phyloP scores from a whole-genome alignment of 2,797 vertebrate species.

The Xyrichtys novacula region DNA sequence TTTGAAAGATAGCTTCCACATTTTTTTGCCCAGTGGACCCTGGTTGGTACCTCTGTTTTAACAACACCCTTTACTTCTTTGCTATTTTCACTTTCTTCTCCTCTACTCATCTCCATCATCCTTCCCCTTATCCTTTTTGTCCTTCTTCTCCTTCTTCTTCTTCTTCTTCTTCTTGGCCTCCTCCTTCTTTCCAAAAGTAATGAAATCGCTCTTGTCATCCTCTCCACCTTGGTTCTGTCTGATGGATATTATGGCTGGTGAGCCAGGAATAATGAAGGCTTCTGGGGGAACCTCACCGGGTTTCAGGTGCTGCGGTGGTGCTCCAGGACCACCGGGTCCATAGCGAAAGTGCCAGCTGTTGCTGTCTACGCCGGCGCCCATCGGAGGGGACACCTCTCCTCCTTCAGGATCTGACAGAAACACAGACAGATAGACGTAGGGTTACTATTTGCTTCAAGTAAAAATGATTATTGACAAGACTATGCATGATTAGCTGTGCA shows the following conservation, averaged over 20 bases:
- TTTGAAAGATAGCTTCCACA: slow-evolving; percentile 35
- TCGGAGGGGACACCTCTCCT: slow-evolving; percentile 96
- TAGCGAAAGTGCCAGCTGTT: slow-evolving; percentile 99
- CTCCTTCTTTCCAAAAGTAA: slow-evolving; percentile 99
- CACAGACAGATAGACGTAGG: slow-evolving; percentile 34
- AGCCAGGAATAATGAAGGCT: slow-evolving; percentile 99
- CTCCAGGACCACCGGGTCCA: slow-evolving; percentile 88
- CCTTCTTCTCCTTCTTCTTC: slow-evolving; percentile 99
- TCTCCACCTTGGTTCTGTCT: slow-evolving; percentile 95
- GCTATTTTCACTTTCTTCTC: slow-evolving; percentile 83
- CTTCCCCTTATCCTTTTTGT: slow-evolving; percentile 94
- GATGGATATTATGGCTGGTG: slow-evolving; percentile 99
- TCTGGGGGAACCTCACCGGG: slow-evolving; percentile 96
- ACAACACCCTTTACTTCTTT: slow-evolving; percentile 72
- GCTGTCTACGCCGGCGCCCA: slow-evolving; percentile 97
- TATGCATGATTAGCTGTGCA: too few species aligned
- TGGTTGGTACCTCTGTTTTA: slow-evolving; percentile 88
- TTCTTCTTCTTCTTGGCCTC: slow-evolving; percentile 99
- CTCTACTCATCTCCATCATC: slow-evolving; percentile 95
- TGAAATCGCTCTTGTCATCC: slow-evolving; percentile 98
- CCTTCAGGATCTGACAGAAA: slow-evolving; percentile 92
- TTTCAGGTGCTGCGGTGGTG: slow-evolving; percentile 92
- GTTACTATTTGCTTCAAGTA: slow-evolving; percentile 7
- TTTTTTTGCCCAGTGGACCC: slow-evolving; percentile 75
- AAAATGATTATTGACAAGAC: too few species aligned